Evolutionary conservation across 2,113 vertebrate genomes (phyloP), one percentile per base, ranked within the genome.

Genomic region (Plotosus lineatus): DNA sequence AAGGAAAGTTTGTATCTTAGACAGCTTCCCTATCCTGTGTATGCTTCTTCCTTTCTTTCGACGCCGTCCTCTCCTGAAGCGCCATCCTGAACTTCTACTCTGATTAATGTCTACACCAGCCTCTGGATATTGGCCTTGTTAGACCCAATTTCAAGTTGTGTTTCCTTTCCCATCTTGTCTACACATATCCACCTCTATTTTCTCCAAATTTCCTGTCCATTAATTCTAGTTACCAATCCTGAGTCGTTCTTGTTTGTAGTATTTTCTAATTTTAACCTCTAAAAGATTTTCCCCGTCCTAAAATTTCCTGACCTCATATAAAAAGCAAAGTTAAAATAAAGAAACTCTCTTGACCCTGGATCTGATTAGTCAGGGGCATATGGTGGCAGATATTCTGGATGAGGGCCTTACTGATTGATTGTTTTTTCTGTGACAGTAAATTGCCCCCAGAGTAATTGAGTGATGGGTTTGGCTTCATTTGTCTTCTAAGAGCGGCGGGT

Each of bases 81-180:
- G 38, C 50, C 36, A 56, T 75, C 73, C 36, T 75, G 51, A 56
- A 56, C 73, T 56, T 75, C 53, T 8, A 10, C 36, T 75, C 23
- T 14, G 3, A 75, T 75, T 75, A 55, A 50, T 10, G 1, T 55
- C 50, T 56, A 75, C 33, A 75, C 51, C 21, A 42, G 2, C n/a
- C 73, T 40, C 51, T 26, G 73, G 31, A 9, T 75, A 55, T 26
- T 56, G 28, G 69, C 0, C 51, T 55, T 36, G 50, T 55, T 75
- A 55, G 73, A 75, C 33, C 11, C 73, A 75, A 75, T 75, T 53
- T 75, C 72, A 56, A 40, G 73, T 36, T 75, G 51, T 10, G 12
- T 40, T 75, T 40, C 23, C 23, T 42, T 23, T 38, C 23, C 71
- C 38, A 40, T 55, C 28, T 42, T 26, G 26, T 56, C 51, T 23